A percentile compares a stretch with the other conserved stretches of the same genome.
These are phyloP conservation scores for Poeciliopsis retropinna DNA, from an alignment of 2,113 vertebrate species.

Conservation along the genomic window DNA sequence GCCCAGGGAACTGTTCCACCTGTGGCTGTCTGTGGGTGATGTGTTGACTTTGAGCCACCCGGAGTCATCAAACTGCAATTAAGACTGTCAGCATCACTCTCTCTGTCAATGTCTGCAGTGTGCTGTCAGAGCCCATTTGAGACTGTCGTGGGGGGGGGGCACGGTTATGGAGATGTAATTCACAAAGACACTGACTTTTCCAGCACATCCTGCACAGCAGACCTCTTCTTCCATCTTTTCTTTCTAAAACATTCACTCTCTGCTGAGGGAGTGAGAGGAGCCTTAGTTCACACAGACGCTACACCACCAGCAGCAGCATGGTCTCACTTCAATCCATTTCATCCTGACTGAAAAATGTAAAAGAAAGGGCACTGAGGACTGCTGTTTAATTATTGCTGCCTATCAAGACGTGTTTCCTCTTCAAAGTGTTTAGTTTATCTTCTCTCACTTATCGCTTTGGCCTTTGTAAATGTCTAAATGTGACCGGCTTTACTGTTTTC, in stretches of 20 bases:
- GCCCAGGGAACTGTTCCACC: slow-evolving; percentile 38
- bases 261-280: slow-evolving; percentile 29
- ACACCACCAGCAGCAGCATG: slow-evolving; percentile 48
- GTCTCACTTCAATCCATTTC: slow-evolving; percentile 42
- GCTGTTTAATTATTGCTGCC: slow-evolving; percentile 48
- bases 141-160: slow-evolving; percentile 65
- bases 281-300: slow-evolving; percentile 54
- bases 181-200: slow-evolving; percentile 54
- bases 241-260: slow-evolving; percentile 57
- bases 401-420: slow-evolving; percentile 25
- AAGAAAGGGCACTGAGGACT: slow-evolving; percentile 35
- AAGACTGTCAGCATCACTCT: slow-evolving; percentile 40
- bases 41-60: slow-evolving; percentile 63
- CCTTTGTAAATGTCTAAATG: slow-evolving; percentile 29
- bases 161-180: slow-evolving; percentile 71
- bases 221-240: slow-evolving; percentile 22
- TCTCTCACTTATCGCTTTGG: slow-evolving; percentile 2
- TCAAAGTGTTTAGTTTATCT: slow-evolving; percentile 16
- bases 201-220: slow-evolving; percentile 43
- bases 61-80: slow-evolving; percentile 72
- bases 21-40: slow-evolving; percentile 41
- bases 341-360: slow-evolving; percentile 58
- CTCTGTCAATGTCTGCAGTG: slow-evolving; percentile 62
- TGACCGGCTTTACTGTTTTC: slow-evolving; percentile 15
- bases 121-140: slow-evolving; percentile 62